phyloP scores from a whole-genome alignment of 2,888 invertebrate species.

The Callosobruchus maculatus region DNA sequence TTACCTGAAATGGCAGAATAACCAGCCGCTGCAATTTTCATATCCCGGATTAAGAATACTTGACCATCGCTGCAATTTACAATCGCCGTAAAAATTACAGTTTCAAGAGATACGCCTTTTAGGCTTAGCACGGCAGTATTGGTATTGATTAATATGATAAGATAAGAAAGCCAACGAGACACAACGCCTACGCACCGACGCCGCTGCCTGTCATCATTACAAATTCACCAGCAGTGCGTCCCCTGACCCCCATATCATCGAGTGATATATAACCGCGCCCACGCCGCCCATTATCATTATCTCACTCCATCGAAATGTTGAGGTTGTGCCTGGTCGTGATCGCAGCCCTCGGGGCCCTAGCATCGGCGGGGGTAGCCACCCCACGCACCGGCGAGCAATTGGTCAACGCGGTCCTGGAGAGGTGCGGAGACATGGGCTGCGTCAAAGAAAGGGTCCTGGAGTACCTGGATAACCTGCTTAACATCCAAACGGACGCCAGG shows the following conservation, averaged over 20 bases:
- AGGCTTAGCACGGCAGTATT: too few species aligned
- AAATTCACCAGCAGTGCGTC: slow-evolving; percentile 33
- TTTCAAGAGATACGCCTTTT: too few species aligned
- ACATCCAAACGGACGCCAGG: slow-evolving; percentile 60
- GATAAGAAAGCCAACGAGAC: slow-evolving; percentile 17
- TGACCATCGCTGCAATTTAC: too few species aligned
- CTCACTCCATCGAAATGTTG: slow-evolving; percentile 39
- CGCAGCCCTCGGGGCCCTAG: slow-evolving; percentile 39
- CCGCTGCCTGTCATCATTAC: slow-evolving; percentile 9
- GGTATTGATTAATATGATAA: too few species aligned
- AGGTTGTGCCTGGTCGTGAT: slow-evolving; percentile 50
- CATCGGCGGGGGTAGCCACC: slow-evolving; percentile 12
- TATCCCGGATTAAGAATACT: too few species aligned
- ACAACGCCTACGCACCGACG: slow-evolving; percentile 10
- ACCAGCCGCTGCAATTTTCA: too few species aligned
- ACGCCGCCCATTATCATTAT: slow-evolving; percentile 40
- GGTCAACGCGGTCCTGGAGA: slow-evolving; percentile 66
- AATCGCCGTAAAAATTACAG: too few species aligned
- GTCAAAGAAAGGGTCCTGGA: slow-evolving; percentile 73
- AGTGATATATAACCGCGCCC: slow-evolving; percentile 65
- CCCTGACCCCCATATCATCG: slow-evolving; percentile 50
- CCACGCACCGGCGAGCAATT: slow-evolving; percentile 60
- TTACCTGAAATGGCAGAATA: too few species aligned
- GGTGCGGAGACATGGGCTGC: slow-evolving; percentile 71
- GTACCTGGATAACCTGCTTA: slow-evolving; percentile 69